Evolutionary conservation across 2,113 vertebrate genomes (phyloP).

Genomic region (Corythoichthys intestinalis): DNA sequence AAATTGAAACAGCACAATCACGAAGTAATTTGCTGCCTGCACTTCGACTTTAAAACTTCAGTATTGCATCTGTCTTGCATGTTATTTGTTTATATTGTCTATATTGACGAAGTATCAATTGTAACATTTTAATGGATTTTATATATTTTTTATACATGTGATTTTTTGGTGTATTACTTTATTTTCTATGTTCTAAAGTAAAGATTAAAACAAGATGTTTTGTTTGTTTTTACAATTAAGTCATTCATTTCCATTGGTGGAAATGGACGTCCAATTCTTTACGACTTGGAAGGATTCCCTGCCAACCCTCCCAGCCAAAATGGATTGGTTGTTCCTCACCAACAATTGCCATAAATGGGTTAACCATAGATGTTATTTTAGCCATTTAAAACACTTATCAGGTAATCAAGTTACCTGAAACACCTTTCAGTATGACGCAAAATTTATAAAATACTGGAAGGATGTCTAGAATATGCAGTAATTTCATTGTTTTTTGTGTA

Average conservation of each 20-base stretch:
- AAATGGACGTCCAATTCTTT: too few species aligned
- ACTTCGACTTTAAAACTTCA: background rate
- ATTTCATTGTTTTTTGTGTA: background rate
- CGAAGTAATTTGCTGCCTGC: background rate
- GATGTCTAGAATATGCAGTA: background rate
- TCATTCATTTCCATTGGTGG: too few species aligned
- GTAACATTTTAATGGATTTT: too few species aligned
- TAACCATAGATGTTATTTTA: background rate
- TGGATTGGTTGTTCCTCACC: too few species aligned
- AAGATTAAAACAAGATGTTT: background rate
- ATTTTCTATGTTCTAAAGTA: background rate
- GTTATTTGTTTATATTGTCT: too few species aligned
- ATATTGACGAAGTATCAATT: too few species aligned
- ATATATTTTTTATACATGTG: background rate
- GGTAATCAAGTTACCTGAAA: background rate
- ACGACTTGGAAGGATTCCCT: too few species aligned
- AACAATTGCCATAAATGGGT: background rate
- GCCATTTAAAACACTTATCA: background rate
- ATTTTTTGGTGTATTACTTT: background rate
- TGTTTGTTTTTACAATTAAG: background rate
- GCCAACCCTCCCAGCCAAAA: too few species aligned
- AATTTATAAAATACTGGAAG: background rate
- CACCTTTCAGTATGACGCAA: background rate
- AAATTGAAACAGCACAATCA: slow-evolving; percentile 1
- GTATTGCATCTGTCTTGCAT: background rate